A percentile compares a stretch with the other conserved stretches of the same genome.
These are phyloP conservation scores for Pogonocherus hispidulus DNA, from an alignment of 2,888 invertebrate species.

Conservation along the genomic window DNA sequence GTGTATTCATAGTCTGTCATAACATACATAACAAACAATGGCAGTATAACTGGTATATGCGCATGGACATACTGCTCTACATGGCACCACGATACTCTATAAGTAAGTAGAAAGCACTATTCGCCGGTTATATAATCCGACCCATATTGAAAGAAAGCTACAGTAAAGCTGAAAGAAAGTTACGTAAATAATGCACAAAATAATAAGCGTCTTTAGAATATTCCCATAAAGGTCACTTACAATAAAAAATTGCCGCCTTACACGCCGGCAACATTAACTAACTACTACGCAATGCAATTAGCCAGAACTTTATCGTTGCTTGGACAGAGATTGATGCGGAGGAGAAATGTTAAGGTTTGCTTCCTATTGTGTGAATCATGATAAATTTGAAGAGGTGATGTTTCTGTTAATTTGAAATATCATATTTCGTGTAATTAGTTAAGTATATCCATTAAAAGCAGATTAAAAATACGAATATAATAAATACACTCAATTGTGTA, in stretches of 20 bases:
- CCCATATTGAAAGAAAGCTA: not conserved
- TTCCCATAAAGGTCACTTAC: constrained; percentile 36
- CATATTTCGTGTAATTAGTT: not conserved
- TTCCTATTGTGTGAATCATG: not conserved
- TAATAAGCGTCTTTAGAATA: constrained; percentile 35
- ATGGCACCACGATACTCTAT: not conserved
- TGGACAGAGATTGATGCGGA: not conserved
- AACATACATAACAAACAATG: no score
- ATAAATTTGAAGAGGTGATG: not conserved
- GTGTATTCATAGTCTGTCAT: no score
- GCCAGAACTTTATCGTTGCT: not conserved
- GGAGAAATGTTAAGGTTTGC: not conserved
- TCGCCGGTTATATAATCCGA: constrained; percentile 4
- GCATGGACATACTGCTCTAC: not conserved
- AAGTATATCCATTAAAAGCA: not conserved
- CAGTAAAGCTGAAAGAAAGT: constrained; percentile 14
- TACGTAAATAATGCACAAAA: constrained; percentile 40
- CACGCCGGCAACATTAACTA: constrained; percentile 9
- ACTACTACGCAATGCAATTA: constrained; percentile 20
- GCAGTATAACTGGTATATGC: no score
- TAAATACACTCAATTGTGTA: not conserved
- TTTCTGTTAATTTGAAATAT: not conserved
- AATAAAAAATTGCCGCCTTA: constrained; percentile 16
- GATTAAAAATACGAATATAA: not conserved
- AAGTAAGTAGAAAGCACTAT: not conserved